Evolutionary conservation across 2,888 invertebrate genomes (phyloP), one percentile per base, ranked within the genome.

Genomic region (Tholera decimalis): DNA sequence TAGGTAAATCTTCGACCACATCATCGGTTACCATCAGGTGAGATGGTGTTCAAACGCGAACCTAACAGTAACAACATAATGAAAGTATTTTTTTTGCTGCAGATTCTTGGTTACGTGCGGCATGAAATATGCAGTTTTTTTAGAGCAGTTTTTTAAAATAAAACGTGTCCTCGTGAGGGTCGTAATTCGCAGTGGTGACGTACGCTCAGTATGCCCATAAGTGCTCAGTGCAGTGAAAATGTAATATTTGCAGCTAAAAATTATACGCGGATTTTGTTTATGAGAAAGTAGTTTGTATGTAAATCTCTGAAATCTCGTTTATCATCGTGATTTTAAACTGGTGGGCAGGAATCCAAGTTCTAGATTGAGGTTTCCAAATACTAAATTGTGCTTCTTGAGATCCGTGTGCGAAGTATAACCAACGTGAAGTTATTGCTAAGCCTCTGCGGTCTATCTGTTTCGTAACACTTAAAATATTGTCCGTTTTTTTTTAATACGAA

Each of bases 231-330:
- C 33, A 46, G 50, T 46, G 37, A 61, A 69, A 70, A 61, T 53
- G 20, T 51, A 54, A 22, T 26, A 51, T 24, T 6, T 59, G 46
- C 41, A 53, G 53, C 55, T 43, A 28, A 46, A 65, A 59, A 74
- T 46, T 59, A 15, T 15, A 22, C 26, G n/a, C 15, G 49, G 39
- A 30, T 72, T 73, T 66, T 43, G 28, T 50, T 73, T 20, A 43
- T 39, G 37, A 50, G 41, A 43, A 55, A 47, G 44, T 66, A 60
- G 43, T 78, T 78, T 78, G 41, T 60, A 74, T 78, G 74, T 26
- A 50, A 74, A 74, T 73, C 20, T 44, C 3, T 44, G 6, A 24
- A 37, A 65, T 43, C 58, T 53, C 74, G 33, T 47, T 51, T 51
- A 18, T 59, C 22, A 39, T 18, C 41, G 46, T 35, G 53, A 41